A percentile compares a stretch with the other conserved stretches of the same genome.
phyloP scores from a whole-genome alignment of 2,888 invertebrate species.

The Cerceris rybyensis region DNA sequence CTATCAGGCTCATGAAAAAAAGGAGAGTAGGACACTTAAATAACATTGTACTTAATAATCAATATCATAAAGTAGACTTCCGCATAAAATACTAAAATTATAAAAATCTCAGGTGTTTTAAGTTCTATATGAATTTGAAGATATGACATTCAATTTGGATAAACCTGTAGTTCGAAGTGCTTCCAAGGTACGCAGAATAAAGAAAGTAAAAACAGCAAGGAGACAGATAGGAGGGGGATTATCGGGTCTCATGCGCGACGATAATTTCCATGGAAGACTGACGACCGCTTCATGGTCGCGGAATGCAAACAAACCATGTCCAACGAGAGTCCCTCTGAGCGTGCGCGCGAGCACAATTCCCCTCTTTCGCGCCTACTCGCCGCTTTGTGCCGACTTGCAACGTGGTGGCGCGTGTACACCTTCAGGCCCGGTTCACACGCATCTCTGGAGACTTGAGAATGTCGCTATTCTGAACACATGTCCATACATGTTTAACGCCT shows the following conservation, averaged over 20 bases:
- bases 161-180: not conserved
- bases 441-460: slow-evolving; percentile 4
- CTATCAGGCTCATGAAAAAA: no score
- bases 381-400: slow-evolving; percentile 9
- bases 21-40: no score
- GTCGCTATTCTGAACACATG: not conserved
- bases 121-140: no score
- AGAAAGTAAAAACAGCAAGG: not conserved
- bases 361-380: slow-evolving; percentile 47
- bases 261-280: slow-evolving; percentile 64
- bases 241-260: slow-evolving; percentile 48
- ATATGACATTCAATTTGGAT: no score
- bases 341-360: slow-evolving; percentile 28
- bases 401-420: slow-evolving; percentile 39
- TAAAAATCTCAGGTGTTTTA: no score
- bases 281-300: slow-evolving; percentile 61
- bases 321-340: slow-evolving; percentile 34
- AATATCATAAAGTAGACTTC: no score
- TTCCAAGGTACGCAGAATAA: slow-evolving; percentile 16
- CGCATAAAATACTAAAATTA: no score
- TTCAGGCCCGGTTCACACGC: slow-evolving; percentile 60
- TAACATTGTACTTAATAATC: no score
- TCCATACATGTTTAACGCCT: no score
- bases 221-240: slow-evolving; percentile 17
- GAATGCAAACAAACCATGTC: slow-evolving; percentile 70